Conservation (phyloP, 64 coral and sea anemone genomes). For the Pachyseris speciosa region DNA sequence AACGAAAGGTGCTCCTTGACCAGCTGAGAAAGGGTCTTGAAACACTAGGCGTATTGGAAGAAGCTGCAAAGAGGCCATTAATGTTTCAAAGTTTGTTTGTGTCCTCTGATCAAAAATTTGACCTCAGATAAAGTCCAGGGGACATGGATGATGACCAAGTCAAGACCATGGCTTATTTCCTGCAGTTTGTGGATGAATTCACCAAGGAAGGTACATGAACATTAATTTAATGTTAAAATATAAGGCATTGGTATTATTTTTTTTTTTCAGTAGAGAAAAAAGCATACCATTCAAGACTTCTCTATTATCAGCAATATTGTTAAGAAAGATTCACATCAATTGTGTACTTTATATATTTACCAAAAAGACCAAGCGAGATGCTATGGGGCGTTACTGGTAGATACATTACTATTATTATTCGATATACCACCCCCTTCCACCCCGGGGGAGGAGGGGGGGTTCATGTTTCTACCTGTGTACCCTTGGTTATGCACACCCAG, state of each 20-base stretch:
- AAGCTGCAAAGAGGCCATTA: conserved; percentile 34
- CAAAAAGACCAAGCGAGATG: neutral
- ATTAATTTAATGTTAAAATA: neutral
- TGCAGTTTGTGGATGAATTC: conserved; percentile 59
- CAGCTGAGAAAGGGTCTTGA: conserved; percentile 56
- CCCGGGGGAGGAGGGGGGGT: no score
- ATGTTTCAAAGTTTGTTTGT: conserved; percentile 36
- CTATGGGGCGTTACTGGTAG: neutral
- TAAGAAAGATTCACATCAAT: neutral
- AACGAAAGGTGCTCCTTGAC: conserved; percentile 36
- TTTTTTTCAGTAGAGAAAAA: neutral
- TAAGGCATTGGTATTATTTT: neutral
- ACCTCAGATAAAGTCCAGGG: conserved; percentile 5
- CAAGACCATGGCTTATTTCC: conserved; percentile 28
- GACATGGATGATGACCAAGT: neutral
- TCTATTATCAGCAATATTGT: neutral
- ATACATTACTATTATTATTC: no score
- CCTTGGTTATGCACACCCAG: neutral
- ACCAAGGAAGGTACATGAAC: neutral
- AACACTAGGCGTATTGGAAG: conserved; percentile 32
- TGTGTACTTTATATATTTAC: neutral
- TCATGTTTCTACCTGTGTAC: neutral
- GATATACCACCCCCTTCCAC: no score
- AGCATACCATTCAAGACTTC: neutral
- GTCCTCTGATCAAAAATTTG: neutral